These are phyloP conservation scores for Brenthis ino DNA, from an alignment of 2,888 invertebrate species.

Conservation along the genomic window DNA sequence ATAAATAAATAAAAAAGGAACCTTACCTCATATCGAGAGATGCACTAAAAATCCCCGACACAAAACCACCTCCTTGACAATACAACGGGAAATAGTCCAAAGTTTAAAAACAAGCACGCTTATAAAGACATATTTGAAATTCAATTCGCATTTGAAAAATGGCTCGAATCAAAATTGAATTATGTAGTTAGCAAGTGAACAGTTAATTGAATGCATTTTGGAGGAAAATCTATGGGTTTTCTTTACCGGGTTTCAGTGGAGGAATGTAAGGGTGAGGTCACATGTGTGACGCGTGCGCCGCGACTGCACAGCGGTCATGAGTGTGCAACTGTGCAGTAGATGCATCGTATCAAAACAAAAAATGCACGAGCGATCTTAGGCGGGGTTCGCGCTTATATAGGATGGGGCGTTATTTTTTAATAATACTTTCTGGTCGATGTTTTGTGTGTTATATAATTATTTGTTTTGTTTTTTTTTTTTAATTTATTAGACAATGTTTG, in stretches of 20 bases:
- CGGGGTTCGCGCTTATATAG: constrained; percentile 41
- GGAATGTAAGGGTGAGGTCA: constrained; percentile 33
- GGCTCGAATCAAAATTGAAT: constrained; percentile 59
- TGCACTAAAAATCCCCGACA: constrained; percentile 44
- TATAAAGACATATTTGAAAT: constrained; percentile 79
- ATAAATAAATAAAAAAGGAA: constrained; percentile 22
- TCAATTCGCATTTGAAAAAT: constrained; percentile 78
- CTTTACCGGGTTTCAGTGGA: neutral
- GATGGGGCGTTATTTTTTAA: constrained; percentile 12
- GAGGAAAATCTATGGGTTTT: neutral
- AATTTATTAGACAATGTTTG: neutral
- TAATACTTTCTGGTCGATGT: constrained; percentile 5
- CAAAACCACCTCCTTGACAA: constrained; percentile 59
- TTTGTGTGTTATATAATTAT: constrained; percentile 10
- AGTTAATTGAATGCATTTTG: constrained; percentile 19
- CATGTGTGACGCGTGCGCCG: constrained; percentile 60
- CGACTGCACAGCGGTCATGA: constrained; percentile 57
- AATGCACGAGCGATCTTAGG: constrained; percentile 63
- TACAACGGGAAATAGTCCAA: constrained; percentile 66
- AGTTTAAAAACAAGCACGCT: constrained; percentile 64
- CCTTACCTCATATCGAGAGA: constrained; percentile 62
- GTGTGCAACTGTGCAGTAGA: constrained; percentile 55
- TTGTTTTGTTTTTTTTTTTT: neutral
- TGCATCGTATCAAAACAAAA: constrained; percentile 71
- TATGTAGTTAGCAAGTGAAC: constrained; percentile 58